Percentiles rank a stretch among this genome's conserved stretches.
Conservation (phyloP, 2,113 vertebrate species). For the Hippocampus zosterae region DNA sequence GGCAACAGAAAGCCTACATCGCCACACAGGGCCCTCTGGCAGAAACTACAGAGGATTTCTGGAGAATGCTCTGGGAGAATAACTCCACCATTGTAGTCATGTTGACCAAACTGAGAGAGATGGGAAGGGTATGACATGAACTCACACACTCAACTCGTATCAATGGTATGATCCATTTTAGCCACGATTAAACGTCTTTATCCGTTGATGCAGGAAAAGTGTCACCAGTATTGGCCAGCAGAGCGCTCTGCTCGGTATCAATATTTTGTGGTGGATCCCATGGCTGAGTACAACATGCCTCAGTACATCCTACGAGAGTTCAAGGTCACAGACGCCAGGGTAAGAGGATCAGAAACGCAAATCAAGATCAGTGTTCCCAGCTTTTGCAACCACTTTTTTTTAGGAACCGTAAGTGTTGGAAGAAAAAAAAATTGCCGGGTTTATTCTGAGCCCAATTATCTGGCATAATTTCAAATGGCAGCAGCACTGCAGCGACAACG, state of each 20-base stretch:
- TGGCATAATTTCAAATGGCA: constrained; percentile 25
- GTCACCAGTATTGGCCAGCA: constrained; percentile 96
- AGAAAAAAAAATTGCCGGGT: constrained; percentile 20
- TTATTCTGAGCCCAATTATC: constrained; percentile 39
- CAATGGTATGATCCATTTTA: not conserved
- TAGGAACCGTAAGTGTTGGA: constrained; percentile 6
- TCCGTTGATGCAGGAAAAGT: constrained; percentile 81
- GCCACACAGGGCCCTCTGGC: constrained; percentile 94
- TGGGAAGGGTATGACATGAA: constrained; percentile 81
- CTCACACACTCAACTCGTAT: not conserved
- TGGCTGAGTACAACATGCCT: constrained; percentile 99
- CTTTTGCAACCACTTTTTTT: not conserved
- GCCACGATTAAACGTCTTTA: not conserved
- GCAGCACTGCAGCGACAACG: constrained; percentile 12
- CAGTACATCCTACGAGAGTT: constrained; percentile 97
- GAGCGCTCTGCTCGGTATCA: constrained; percentile 94
- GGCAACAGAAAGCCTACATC: constrained; percentile 96
- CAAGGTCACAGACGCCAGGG: constrained; percentile 97
- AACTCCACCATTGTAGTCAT: constrained; percentile 98
- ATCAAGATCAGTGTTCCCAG: not conserved
- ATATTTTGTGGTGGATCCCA: constrained; percentile 97
- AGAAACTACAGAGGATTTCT: constrained; percentile 97
- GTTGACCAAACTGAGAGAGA: constrained; percentile 94
- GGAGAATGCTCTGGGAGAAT: constrained; percentile 98
- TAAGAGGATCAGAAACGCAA: constrained; percentile 57